Base-by-base conservation (phyloP, 2,113 vertebrate species). In the Asarcornis scutulata region DNA sequence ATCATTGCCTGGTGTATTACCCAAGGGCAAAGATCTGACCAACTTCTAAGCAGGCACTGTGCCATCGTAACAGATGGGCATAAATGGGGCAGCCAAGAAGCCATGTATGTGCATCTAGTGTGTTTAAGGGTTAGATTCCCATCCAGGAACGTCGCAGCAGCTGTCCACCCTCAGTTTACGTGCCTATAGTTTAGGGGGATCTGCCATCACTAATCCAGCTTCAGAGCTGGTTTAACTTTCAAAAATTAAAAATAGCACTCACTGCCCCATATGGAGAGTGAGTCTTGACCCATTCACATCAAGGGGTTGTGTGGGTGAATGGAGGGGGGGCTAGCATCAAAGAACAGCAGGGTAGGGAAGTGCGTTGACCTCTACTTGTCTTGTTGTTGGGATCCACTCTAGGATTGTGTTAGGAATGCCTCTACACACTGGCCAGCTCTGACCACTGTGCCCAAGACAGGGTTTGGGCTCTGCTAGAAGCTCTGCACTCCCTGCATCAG, bases 221-320 rank as follows among this genome's bases (percentile, higher is more conserved):
- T 97, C 97, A 97, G 97, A 97, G 96, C 87, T 88, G 95, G 95
- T 91, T 97, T 97, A 95, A 89, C 95, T 97, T 97, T 97, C 97
- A 96, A 91, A 96, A 93, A 95, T 96, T 97, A 97, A 97, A 97
- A 97, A 97, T 97, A 97, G 96, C 83, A 77, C 73, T 59, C 76
- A 20, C 95, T 86, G 79, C 93, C 78, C 91, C 94, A 27, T 93
- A 91, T 86, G 91, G 91, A 93, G 89, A 50, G 29, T 48, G 36
- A 87, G 88, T 96, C 91, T 97, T 96, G 93, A 93, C 96, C 97
- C 93, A 96, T 95, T 96, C 90, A 71, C 72, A 78, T 87, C 77
- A 85, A 95, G 91, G 75, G 72, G 72, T 96, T 87, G 64, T 87
- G 93, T 81, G 88, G 92, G 87, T 86, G 83, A 86, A 72, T 80